Evolutionary conservation across 2,888 invertebrate genomes (phyloP).

Genomic region (Tipula helvola): DNA sequence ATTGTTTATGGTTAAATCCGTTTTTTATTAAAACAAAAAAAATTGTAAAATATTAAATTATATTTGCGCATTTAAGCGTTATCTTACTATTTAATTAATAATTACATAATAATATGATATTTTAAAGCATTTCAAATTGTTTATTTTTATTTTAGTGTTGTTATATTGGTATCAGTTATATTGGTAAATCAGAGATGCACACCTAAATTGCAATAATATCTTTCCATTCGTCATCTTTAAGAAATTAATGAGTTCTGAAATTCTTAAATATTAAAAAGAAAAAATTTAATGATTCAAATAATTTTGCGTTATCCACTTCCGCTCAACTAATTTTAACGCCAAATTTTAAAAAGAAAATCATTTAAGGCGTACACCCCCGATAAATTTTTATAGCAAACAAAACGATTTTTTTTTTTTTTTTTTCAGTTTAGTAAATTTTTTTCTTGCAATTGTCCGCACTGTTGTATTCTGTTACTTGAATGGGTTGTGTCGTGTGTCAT

Average conservation of each 20-base stretch:
- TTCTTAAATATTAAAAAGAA: too few relatives aligned
- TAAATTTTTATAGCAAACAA: background rate
- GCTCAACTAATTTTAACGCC: too few relatives aligned
- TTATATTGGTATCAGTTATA: too few relatives aligned
- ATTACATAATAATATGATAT: background rate
- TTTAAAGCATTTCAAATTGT: too few relatives aligned
- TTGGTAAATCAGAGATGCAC: too few relatives aligned
- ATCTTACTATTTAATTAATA: background rate
- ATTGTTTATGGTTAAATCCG: background rate
- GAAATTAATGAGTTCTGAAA: too few relatives aligned
- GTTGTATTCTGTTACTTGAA: constrained; percentile 8
- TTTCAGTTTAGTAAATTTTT: background rate
- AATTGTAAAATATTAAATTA: background rate
- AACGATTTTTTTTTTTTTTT: background rate
- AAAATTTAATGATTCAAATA: too few relatives aligned
- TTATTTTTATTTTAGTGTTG: too few relatives aligned
- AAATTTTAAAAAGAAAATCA: too few relatives aligned
- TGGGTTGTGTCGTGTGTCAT: constrained; percentile 10
- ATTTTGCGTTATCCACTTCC: too few relatives aligned
- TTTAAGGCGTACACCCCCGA: background rate
- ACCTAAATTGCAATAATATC: too few relatives aligned
- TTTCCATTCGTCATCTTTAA: too few relatives aligned
- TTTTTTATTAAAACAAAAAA: background rate
- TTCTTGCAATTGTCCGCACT: background rate
- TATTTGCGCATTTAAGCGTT: background rate